Base-by-base conservation (phyloP, 64 coral and sea anemone species). In the Platygyra sinensis region DNA sequence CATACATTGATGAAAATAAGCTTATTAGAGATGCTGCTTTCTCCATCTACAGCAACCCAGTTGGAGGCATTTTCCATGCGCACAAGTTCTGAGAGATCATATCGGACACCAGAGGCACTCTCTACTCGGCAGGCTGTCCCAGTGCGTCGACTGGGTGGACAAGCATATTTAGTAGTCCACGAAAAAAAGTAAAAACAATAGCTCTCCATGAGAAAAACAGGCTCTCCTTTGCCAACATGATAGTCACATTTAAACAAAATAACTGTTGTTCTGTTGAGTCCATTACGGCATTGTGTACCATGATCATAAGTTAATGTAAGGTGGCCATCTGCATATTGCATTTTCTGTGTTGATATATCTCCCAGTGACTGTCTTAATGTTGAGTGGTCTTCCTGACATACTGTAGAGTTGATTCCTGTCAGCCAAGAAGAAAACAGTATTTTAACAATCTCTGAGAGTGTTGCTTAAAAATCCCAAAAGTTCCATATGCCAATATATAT, bases 31-130 rank as follows among this genome's bases (percentile, higher is more conserved):
- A 63, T 97, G 17, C 91, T 94, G 0, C 31, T 63, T 27, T 91
- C 87, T 29, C 95, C 95, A 85, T 97, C 95, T 25, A 97, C 74
- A 4, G 88, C 95, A 64, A 97, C n/a, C 95, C 95, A 97, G 19
- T 97, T 94, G 5, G 69, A 60, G 5, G 77, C n/a, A 36, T 85
- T 71, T 27, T 88, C 83, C 69, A 77, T 57, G 12, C 91, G 87
- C 20, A 97, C 92, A 10, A 97, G 95, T 25, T 90, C 95, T 13
- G 95, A 91, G 12, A 97, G 62, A 72, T 97, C 95, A 88, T 82
- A 97, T 14, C 92, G 65, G 3, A 88, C 27, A 20, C 94, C 94
- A 22, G n/a, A 67, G 31, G 52, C 36, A 64, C 84, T 91, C 20
- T 77, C 82, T 1, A 88, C 95, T 74, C 89, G 87, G 52, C 95